These are phyloP conservation scores for Ptiloglossa arizonensis DNA, from an alignment of 1,140 invertebrate genomes.

Conservation along the genomic window DNA sequence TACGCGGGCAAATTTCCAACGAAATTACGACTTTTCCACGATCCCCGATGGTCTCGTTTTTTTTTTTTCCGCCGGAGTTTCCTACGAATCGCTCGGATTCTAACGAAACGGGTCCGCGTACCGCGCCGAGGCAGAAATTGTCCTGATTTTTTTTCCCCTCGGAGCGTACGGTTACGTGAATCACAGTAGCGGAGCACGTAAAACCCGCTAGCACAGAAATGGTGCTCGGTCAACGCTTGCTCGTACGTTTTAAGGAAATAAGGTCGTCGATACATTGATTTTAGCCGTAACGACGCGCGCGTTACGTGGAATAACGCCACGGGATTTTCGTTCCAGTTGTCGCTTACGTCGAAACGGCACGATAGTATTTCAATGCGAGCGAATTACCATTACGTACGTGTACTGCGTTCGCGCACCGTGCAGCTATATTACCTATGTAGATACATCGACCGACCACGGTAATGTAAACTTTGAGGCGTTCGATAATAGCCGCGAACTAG, in stretches of 20 bases:
- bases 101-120: neutral
- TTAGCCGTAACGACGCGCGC: slow-evolving; percentile 52
- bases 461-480: neutral
- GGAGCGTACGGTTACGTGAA: slow-evolving; percentile 48
- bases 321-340: slow-evolving; percentile 41
- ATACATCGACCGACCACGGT: neutral
- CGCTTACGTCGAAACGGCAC: slow-evolving; percentile 13
- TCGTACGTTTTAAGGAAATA: slow-evolving; percentile 64
- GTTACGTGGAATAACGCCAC: slow-evolving; percentile 48
- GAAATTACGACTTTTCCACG: too few species aligned
- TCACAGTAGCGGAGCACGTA: slow-evolving; percentile 55
- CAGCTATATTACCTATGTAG: neutral
- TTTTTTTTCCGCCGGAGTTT: neutral
- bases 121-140: slow-evolving; percentile 9
- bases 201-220: slow-evolving; percentile 63
- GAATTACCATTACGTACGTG: neutral
- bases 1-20: neutral
- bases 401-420: neutral
- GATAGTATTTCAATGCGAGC: neutral
- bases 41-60: neutral
- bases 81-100: neutral
- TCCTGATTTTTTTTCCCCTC: slow-evolving; percentile 35
- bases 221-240: slow-evolving; percentile 58
- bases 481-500: neutral
- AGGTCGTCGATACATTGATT: slow-evolving; percentile 66